These are phyloP conservation scores for Ptiloglossa arizonensis DNA, from an alignment of 1,140 invertebrate genomes.

Conservation along the genomic window DNA sequence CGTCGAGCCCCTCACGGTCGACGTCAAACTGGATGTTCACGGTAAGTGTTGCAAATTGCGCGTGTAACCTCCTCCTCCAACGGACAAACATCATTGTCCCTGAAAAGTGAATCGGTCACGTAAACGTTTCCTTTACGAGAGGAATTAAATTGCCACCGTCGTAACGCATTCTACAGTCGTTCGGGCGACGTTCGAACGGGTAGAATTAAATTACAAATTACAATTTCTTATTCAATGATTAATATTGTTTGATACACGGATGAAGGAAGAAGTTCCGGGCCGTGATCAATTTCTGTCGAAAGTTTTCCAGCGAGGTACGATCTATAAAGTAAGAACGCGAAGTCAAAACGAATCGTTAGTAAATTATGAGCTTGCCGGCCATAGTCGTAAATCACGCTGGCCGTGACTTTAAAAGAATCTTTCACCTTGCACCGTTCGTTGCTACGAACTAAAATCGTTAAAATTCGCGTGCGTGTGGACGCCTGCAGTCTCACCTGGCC, in stretches of 20 bases:
- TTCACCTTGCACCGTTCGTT: background rate
- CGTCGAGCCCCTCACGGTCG: slow-evolving; percentile 84
- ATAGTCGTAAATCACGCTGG: slow-evolving; percentile 16
- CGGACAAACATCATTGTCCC: background rate
- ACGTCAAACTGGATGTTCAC: slow-evolving; percentile 89
- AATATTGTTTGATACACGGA: slow-evolving; percentile 10
- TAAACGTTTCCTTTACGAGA: slow-evolving; percentile 37
- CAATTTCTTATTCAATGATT: slow-evolving; percentile 9
- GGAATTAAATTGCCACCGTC: too few species aligned
- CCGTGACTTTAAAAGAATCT: slow-evolving; percentile 5
- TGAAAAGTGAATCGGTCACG: slow-evolving; percentile 25
- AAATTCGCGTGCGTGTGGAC: background rate
- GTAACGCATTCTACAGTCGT: too few species aligned
- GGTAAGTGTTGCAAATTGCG: slow-evolving; percentile 83
- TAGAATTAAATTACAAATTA: slow-evolving; percentile 30
- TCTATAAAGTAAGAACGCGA: slow-evolving; percentile 43
- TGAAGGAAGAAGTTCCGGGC: background rate
- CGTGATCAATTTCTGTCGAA: slow-evolving; percentile 32
- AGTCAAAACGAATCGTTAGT: slow-evolving; percentile 24
- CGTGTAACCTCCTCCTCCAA: too few species aligned
- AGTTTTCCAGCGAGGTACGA: slow-evolving; percentile 34
- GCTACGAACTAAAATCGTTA: background rate
- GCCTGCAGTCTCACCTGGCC: too few species aligned
- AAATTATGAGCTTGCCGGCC: slow-evolving; percentile 20
- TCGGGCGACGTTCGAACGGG: too few species aligned